phyloP scores from a whole-genome alignment of 2,113 vertebrate genomes.

The Cyanocitta stelleri region DNA sequence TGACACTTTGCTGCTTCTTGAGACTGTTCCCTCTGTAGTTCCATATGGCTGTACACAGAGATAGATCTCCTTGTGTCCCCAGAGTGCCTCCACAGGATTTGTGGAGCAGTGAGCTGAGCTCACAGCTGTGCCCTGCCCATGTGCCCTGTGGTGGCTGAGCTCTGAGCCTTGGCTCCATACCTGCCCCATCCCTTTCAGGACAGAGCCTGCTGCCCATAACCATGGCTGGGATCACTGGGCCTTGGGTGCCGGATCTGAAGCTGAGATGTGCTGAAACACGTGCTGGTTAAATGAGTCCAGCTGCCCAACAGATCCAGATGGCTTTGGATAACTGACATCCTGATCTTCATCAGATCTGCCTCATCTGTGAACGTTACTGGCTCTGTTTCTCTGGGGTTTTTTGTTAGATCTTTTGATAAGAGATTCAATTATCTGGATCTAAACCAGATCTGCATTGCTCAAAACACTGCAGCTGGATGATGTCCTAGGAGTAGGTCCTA shows the following conservation, averaged over 20 bases:
- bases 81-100: neutral
- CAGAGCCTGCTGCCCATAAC: neutral
- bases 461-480: neutral
- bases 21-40: neutral
- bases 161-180: neutral
- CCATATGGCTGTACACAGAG: neutral
- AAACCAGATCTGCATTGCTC: neutral
- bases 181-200: neutral
- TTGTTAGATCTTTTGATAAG: neutral
- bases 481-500: neutral
- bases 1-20: neutral
- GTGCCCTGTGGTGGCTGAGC: neutral
- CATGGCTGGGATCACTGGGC: rapidly evolving
- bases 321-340: neutral
- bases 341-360: neutral
- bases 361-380: neutral
- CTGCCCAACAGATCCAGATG: neutral
- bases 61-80: neutral
- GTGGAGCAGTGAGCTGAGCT: neutral
- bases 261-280: neutral
- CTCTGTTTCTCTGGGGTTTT: neutral
- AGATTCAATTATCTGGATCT: neutral
- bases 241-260: neutral
- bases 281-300: neutral
- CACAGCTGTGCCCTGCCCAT: too few relatives aligned